A percentile compares a stretch with the other conserved stretches of the same genome.
Evolutionary conservation across 2,113 vertebrate genomes (phyloP).

Genomic region (Capreolus pygargus): DNA sequence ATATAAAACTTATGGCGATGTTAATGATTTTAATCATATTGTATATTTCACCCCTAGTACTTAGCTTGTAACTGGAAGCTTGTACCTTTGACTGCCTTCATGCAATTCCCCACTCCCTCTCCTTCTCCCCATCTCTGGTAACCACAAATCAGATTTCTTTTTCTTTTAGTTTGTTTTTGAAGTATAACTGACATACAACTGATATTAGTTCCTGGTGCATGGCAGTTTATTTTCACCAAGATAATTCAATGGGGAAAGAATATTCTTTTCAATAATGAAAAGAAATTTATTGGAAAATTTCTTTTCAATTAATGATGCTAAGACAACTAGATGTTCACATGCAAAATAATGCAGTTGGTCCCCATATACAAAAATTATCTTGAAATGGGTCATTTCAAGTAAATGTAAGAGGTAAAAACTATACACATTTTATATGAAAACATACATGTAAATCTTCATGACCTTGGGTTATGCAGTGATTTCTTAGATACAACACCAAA

Average conservation of each 20-base stretch:
- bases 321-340: not conserved
- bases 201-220: not conserved
- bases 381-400: not conserved
- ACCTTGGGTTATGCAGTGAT: not conserved
- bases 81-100: not conserved
- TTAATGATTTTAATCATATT: not conserved
- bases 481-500: not conserved
- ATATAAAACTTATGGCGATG: not conserved
- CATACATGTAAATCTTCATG: not conserved
- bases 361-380: not conserved
- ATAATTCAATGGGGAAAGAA: not conserved
- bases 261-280: not conserved
- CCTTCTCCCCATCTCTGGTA: not conserved
- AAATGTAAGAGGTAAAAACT: not conserved
- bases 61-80: not conserved
- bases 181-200: not conserved
- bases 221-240: not conserved
- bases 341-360: not conserved
- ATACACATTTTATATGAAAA: not conserved
- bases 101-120: not conserved
- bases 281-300: not conserved
- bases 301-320: not conserved
- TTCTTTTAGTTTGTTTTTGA: not conserved
- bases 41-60: not conserved
- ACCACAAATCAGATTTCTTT: not conserved